A percentile compares a stretch with the other conserved stretches of the same genome.
Conservation (phyloP, 2,113 vertebrate species). For the Crotalus helleri region DNA sequence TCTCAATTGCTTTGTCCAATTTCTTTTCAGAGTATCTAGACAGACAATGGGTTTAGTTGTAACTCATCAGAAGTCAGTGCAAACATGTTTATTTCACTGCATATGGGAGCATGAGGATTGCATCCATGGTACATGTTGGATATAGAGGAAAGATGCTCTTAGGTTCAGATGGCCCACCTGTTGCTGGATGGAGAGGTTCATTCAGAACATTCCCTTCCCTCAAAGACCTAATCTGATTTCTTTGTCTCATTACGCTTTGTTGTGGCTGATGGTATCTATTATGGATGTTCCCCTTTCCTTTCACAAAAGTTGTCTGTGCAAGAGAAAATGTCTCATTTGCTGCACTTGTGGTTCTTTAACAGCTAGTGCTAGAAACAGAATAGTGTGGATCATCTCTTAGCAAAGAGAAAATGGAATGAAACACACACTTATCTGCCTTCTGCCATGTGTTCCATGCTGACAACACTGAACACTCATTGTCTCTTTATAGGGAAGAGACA, state of each 20-base stretch:
- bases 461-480: neutral
- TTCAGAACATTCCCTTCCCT: neutral
- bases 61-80: neutral
- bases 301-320: neutral
- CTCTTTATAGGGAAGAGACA: neutral
- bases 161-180: too few species aligned
- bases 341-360: neutral
- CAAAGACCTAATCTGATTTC: neutral
- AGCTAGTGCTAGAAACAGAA: neutral
- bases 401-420: neutral
- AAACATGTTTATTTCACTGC: neutral
- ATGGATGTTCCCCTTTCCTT: neutral
- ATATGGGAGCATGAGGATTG: neutral
- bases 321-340: neutral
- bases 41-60: slow-evolving; percentile 4
- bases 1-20: slow-evolving; percentile 31
- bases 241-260: neutral
- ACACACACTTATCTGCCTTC: neutral
- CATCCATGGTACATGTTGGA: neutral
- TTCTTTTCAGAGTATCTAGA: slow-evolving; percentile 12
- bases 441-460: neutral
- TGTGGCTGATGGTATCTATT: neutral
- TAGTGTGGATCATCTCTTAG: neutral
- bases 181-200: neutral
- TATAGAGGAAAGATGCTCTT: neutral